Percentiles rank a stretch among this genome's conserved stretches.
These are phyloP conservation scores for Cyclopterus lumpus DNA, from an alignment of 2,797 vertebrate genomes.

Conservation along the genomic window DNA sequence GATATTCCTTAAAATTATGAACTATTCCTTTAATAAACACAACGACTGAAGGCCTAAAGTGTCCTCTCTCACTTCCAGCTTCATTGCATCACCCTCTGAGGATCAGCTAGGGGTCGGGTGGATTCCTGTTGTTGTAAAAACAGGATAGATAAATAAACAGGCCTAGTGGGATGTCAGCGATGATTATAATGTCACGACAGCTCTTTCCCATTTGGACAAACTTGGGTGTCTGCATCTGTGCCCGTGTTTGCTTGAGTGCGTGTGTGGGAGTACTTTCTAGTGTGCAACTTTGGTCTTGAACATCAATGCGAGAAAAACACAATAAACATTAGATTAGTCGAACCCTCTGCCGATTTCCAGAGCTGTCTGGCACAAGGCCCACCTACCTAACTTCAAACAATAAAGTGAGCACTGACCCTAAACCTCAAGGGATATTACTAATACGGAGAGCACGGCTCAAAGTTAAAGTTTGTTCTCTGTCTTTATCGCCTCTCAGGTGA, in stretches of 20 bases:
- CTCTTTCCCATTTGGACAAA: conserved; percentile 41
- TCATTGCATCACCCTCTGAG: conserved; percentile 32
- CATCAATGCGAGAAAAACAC: conserved; percentile 50
- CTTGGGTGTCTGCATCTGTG: conserved; percentile 29
- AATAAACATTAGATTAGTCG: conserved; percentile 42
- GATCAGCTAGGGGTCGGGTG: conserved; percentile 27
- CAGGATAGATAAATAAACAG: conserved; percentile 46
- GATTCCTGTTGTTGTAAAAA: conserved; percentile 48
- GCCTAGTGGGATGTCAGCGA: conserved; percentile 10
- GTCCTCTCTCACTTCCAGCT: conserved; percentile 3
- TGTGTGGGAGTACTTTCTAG: conserved; percentile 5
- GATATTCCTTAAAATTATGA: background rate
- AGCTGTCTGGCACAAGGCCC: conserved; percentile 17
- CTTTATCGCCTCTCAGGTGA: conserved; percentile 52
- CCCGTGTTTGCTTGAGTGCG: background rate
- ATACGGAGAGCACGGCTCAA: conserved; percentile 31
- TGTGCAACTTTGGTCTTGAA: conserved; percentile 24
- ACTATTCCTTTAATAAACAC: conserved; percentile 6
- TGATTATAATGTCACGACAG: conserved; percentile 42
- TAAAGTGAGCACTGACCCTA: conserved; percentile 38
- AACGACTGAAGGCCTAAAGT: background rate
- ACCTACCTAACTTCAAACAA: conserved; percentile 25
- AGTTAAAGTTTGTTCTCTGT: conserved; percentile 56
- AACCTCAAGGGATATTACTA: conserved; percentile 25
- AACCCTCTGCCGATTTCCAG: conserved; percentile 34